Evolutionary conservation across 2,797 vertebrate species (phyloP), one percentile per base, ranked within the genome.

Genomic region (Hippoglossus hippoglossus): DNA sequence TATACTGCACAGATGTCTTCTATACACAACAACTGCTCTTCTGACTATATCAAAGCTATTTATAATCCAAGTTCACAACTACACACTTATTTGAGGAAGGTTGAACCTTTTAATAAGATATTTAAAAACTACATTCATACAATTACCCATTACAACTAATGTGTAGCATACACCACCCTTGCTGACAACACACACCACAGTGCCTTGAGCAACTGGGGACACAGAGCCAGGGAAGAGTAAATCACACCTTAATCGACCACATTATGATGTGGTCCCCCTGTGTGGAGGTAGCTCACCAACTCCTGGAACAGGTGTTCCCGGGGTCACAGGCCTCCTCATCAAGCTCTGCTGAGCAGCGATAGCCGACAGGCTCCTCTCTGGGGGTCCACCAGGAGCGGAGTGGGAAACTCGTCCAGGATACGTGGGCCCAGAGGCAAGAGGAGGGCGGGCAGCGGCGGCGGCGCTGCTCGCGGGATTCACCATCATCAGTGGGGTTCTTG

Each of bases 271-370:
- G 82, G 84, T 91, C 90, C 91, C 92, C 87, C 87, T 84, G 88
- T 83, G 87, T 73, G 80, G 86, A 88, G 85, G 77, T 89, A 91
- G 90, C 97, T 97, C 96, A 99, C 97, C 97, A 93, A 96, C 94
- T 96, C 96, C 97, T 93, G 93, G 94, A 93, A 95, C 91, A 91
- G 96, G 94, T 93, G 96, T 95, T 92, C 96, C 95, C 87, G 95
- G 96, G 91, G 96, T 96, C 92, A 95, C 92, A 81, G 94, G 94
- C 91, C 91, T 96, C 88, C 96, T 96, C 90, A 95, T 94, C 91
- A 96, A 93, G 89, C 87, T 96, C 89, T 96, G 95, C 57, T 96
- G 96, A 81, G 95, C 87, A 78, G 93, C 91, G 87, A 94, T 86
- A 87, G 94, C 87, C 71, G 91, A 91, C 92, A 91, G 87, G 61